These are phyloP conservation scores for Andrena cerasifolii DNA, from an alignment of 1,140 invertebrate genomes.

Conservation along the genomic window DNA sequence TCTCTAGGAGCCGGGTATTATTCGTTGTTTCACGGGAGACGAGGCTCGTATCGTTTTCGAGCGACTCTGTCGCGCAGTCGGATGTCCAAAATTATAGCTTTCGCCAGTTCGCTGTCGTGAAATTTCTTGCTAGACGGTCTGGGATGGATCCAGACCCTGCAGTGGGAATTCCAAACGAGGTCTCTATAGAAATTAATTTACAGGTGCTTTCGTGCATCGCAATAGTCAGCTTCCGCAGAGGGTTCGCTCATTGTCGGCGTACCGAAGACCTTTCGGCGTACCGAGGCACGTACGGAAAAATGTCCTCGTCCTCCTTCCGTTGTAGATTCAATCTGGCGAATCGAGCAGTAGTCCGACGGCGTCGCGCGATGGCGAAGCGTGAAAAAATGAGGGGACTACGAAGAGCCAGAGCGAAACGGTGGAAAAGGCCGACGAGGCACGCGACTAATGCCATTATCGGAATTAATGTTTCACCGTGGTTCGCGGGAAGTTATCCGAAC, in stretches of 20 bases:
- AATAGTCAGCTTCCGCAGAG: too few relatives aligned
- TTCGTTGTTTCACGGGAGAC: neutral
- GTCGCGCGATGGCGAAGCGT: conserved; percentile 15
- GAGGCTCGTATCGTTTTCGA: neutral
- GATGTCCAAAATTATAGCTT: neutral
- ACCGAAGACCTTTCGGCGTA: too few relatives aligned
- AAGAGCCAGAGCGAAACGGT: neutral
- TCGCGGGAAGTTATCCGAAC: conserved; percentile 52
- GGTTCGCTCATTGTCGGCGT: too few relatives aligned
- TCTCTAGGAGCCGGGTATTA: too few relatives aligned
- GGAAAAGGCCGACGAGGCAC: neutral
- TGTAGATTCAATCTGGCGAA: too few relatives aligned
- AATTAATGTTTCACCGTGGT: conserved; percentile 57
- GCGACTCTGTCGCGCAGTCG: neutral
- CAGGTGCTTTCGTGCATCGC: too few relatives aligned
- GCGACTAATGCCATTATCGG: conserved; percentile 62
- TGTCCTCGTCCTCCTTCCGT: too few relatives aligned
- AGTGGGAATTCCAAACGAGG: too few relatives aligned
- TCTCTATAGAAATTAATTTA: too few relatives aligned
- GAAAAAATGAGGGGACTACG: neutral
- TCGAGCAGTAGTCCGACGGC: neutral
- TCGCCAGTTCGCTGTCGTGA: neutral
- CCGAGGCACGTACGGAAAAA: too few relatives aligned
- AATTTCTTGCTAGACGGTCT: neutral
- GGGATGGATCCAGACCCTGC: too few relatives aligned